Conservation (phyloP, 2,797 vertebrate genomes). For the Acipenser ruthenus region DNA sequence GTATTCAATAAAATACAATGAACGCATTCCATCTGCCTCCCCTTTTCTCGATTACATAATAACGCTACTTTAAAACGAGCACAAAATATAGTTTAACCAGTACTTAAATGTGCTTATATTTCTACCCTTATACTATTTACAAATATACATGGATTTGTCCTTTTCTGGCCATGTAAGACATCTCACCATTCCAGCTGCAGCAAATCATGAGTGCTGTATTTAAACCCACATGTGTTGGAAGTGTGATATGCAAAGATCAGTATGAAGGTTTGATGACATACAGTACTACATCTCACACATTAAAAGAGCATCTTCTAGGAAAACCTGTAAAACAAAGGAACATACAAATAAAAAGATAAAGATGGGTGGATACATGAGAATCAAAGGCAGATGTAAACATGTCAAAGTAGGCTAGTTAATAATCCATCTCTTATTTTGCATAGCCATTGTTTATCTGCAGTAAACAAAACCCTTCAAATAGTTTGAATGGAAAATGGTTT, state of each 20-base stretch:
- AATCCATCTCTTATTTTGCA: background rate
- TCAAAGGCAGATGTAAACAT: background rate
- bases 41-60: too few species aligned
- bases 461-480: background rate
- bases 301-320: slow-evolving; percentile 6
- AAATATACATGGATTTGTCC: slow-evolving; percentile 9
- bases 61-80: background rate
- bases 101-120: slow-evolving; percentile 9
- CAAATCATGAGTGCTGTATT: background rate
- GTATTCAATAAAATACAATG: background rate
- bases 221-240: background rate
- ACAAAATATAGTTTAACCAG: slow-evolving; percentile 1
- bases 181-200: background rate
- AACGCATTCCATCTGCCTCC: background rate
- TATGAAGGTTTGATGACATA: background rate
- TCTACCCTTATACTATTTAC: slow-evolving; percentile 13
- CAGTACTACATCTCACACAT: background rate
- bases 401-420: background rate
- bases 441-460: background rate
- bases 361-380: background rate
- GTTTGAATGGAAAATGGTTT: background rate
- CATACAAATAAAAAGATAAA: too few species aligned
- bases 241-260: background rate
- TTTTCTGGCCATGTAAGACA: background rate
- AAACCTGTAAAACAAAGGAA: slow-evolving; percentile 6